Base-by-base conservation (phyloP, 2,888 invertebrate species). In the Sceliomorpha sp. region DNA sequence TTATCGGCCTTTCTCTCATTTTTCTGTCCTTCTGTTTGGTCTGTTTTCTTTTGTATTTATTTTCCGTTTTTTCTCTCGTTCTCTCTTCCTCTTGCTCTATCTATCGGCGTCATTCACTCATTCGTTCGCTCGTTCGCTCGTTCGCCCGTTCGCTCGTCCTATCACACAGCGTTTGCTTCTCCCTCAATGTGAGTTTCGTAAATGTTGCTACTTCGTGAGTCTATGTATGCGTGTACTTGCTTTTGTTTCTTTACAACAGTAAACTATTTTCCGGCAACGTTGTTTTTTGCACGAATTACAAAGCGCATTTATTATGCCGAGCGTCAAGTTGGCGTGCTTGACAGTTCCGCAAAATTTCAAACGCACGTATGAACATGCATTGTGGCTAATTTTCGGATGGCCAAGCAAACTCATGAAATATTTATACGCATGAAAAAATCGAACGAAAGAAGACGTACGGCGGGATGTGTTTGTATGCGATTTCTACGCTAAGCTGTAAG, bases 221-320 rank as follows among this genome's bases (percentile, higher is more conserved):
- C 59, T 64, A 64, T 56, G 56, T 64, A 50, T 70, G 59, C 60
- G 44, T 55, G 60, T 70, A 56, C 14, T 40, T 17, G 60, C 53
- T 60, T 68, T 60, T 60, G 59, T 56, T 56, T 55, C 44, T 15
- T 37, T 20, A 50, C 55, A 68, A n/a, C n/a, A n/a, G n/a, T n/a
- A n/a, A n/a, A n/a, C n/a, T n/a, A n/a, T n/a, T n/a, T n/a, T n/a
- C n/a, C n/a, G 60, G 60, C 63, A 48, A 58, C 69, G 58, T 63
- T 69, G 58, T 62, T 62, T 69, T 47, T n/a, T n/a, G 58, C 68
- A 62, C 62, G 68, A 68, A 69, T 69, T 62, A 69, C 68, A 69
- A 63, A 62, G 63, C 58, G 53, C 63, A 69, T 63, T 69, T 69
- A 69, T 63, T 63, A 69, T 69, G 53, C 63, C 48, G 47, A 56